phyloP scores from a whole-genome alignment of 1,140 invertebrate species.

The Paralvinella palmiformis region DNA sequence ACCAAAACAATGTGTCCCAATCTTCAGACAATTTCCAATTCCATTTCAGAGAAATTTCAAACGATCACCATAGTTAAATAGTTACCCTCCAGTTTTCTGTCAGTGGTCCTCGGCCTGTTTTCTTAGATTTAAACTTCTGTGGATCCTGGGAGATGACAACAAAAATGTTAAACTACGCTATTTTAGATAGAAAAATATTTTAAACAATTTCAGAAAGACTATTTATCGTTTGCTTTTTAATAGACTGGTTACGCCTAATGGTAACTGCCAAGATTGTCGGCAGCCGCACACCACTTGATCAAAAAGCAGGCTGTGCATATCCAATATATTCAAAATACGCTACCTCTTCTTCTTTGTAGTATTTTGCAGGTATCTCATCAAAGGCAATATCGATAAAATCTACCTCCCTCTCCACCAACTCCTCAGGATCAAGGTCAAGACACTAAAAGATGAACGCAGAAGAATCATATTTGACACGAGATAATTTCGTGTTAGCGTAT shows the following conservation, averaged over 20 bases:
- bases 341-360: conserved; percentile 82
- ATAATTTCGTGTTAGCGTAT: neutral
- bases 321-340: conserved; percentile 52
- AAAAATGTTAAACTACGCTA: conserved; percentile 14
- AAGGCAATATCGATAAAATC: conserved; percentile 83
- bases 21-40: neutral
- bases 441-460: conserved; percentile 57
- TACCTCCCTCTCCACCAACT: conserved; percentile 65
- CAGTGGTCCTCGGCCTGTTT: conserved; percentile 75
- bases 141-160: conserved; percentile 34
- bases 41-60: neutral
- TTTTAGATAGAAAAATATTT: conserved; percentile 6
- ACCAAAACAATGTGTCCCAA: conserved; percentile 1
- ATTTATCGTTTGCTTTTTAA: neutral
- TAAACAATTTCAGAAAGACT: no score
- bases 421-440: conserved; percentile 66
- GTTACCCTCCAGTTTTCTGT: conserved; percentile 68
- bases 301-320: neutral
- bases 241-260: neutral
- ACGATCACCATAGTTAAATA: neutral
- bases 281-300: neutral
- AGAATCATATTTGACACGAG: neutral
- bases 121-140: conserved; percentile 71
- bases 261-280: neutral
- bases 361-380: conserved; percentile 75